Percentiles rank a stretch among this genome's conserved stretches.
Conservation (phyloP, 1,140 invertebrate genomes). For the Penaeus chinensis region DNA sequence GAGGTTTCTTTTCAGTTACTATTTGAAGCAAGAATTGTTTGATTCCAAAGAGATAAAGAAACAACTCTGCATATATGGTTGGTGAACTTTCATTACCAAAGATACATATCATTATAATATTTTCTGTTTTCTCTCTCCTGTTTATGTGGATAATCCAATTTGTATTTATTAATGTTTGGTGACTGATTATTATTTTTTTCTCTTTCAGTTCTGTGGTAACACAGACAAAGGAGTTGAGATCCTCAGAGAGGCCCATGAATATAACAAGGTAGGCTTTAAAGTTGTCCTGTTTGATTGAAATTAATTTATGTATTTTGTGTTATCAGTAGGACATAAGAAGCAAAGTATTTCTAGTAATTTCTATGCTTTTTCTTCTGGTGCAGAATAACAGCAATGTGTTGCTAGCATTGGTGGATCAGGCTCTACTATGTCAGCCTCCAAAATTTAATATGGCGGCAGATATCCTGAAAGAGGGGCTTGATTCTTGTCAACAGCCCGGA, state of each 20-base stretch:
- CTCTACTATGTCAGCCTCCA: slow-evolving; percentile 52
- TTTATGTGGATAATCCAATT: not conserved
- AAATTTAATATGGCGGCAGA: slow-evolving; percentile 42
- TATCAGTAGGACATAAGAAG: not conserved
- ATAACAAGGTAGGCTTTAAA: slow-evolving; percentile 66
- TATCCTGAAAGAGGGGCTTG: slow-evolving; percentile 53
- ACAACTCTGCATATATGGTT: too few species aligned
- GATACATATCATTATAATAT: too few species aligned
- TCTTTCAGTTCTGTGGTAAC: slow-evolving; percentile 70
- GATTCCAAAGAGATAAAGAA: too few species aligned
- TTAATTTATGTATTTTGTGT: not conserved
- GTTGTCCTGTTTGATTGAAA: not conserved
- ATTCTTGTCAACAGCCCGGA: slow-evolving; percentile 36
- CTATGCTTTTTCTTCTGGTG: slow-evolving; percentile 31
- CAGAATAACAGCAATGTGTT: slow-evolving; percentile 63
- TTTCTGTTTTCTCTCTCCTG: not conserved
- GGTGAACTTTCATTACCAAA: too few species aligned
- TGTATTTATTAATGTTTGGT: not conserved
- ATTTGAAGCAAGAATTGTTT: too few species aligned
- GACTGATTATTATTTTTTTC: slow-evolving; percentile 1
- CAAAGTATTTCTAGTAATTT: not conserved
- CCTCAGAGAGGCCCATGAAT: slow-evolving; percentile 75
- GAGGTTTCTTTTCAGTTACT: too few species aligned
- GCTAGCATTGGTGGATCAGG: slow-evolving; percentile 63
- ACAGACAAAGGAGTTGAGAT: slow-evolving; percentile 72